Evolutionary conservation across 2,797 vertebrate species (phyloP), one percentile per base, ranked within the genome.

Genomic region (Gallinago solitaria): DNA sequence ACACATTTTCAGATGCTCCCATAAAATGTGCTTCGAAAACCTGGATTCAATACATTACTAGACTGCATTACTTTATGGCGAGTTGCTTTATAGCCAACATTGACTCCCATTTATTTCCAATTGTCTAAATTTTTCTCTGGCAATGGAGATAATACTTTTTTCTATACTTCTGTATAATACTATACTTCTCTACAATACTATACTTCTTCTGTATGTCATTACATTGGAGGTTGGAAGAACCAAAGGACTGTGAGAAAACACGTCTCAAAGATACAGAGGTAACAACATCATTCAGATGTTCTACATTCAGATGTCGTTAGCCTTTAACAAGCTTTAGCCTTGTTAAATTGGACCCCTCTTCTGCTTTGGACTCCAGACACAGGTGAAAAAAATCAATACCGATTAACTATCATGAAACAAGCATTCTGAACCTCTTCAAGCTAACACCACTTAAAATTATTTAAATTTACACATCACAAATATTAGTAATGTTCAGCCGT

Each of bases 401-500:
- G 47, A 89, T 59, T 78, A 70, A 67, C 41, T 43, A 33, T 41
- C 47, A 56, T 9, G 11, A 60, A 94, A 65, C 11, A 77, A 69
- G 33, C 32, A 57, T 63, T 79, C 30, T 65, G 23, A 65, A 65
- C 4, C 20, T 86, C 50, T 86, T 86, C 54, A 65, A 77, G 54
- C 9, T 61, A 81, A 39, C 18, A 77, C 11, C 64, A 90, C 51
- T 74, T 69, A 84, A 80, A 70, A 56, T 68, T 89, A 94, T 79
- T 83, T 96, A 70, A 56, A 87, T 97, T 93, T 96, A 78, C 57
- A 86, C 87, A 91, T 69, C 37, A 74, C 19, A 90, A 73, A 54
- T 65, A 83, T 33, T 48, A 75, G 13, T 57, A 19, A 41, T 21
- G 4, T 43, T 90, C 73, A 83, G 57, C 41, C 48, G 48, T 45